These are phyloP conservation scores for Chironomus tentans DNA, from an alignment of 2,888 invertebrate species.

Conservation along the genomic window DNA sequence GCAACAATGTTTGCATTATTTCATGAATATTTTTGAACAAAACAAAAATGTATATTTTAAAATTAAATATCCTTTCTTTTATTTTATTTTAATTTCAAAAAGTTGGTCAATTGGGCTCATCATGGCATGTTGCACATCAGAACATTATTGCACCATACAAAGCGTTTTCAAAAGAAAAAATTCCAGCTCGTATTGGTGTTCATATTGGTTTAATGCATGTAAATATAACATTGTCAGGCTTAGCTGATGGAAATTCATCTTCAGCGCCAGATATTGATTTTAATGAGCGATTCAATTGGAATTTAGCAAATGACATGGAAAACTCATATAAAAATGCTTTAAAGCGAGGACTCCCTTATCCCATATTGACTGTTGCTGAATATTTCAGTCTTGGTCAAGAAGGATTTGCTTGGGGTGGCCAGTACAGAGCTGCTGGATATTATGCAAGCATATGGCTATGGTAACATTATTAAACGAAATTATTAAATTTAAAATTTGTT, in stretches of 20 bases:
- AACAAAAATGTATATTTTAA: not conserved
- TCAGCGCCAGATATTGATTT: conserved; percentile 68
- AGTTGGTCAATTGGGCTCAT: conserved; percentile 85
- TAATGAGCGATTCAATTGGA: conserved; percentile 90
- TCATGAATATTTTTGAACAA: not conserved
- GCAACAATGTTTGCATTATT: no score
- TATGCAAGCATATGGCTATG: conserved; percentile 84
- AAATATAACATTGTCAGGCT: conserved; percentile 79
- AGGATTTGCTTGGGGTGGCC: conserved; percentile 91
- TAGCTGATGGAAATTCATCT: conserved; percentile 44
- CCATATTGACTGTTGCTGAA: conserved; percentile 88
- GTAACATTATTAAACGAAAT: conserved; percentile 46
- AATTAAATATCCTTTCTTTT: not conserved
- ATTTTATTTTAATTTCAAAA: conserved; percentile 33
- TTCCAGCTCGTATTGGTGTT: conserved; percentile 82
- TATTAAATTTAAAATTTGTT: conserved; percentile 30
- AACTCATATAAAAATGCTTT: conserved; percentile 73
- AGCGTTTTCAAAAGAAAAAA: conserved; percentile 80
- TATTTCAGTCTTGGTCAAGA: conserved; percentile 90
- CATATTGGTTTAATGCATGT: conserved; percentile 88
- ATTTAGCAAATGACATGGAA: conserved; percentile 75
- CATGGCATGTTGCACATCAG: conserved; percentile 84
- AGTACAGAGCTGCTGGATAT: conserved; percentile 91
- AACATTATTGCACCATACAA: conserved; percentile 78
- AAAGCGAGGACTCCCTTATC: conserved; percentile 81